Evolutionary conservation across 2,797 vertebrate genomes (phyloP).

Genomic region (Sebastes goodei): DNA sequence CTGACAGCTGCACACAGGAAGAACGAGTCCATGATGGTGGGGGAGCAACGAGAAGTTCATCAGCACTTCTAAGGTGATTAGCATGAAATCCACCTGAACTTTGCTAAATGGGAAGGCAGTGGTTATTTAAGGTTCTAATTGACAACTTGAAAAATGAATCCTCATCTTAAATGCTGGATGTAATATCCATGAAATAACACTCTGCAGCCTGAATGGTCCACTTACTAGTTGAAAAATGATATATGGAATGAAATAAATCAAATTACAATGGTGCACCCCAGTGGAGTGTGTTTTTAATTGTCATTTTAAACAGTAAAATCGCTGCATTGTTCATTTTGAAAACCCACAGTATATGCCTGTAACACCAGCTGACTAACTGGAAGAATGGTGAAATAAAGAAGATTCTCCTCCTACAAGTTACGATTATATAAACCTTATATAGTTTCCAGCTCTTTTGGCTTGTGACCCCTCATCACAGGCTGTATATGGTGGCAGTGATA

Average conservation of each 20-base stretch:
- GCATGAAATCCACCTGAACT: neutral
- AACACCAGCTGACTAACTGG: neutral
- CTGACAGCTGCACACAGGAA: neutral
- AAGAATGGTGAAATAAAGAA: neutral
- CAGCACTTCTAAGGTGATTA: neutral
- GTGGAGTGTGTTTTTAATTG: neutral
- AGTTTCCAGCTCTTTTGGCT: neutral
- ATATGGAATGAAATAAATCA: neutral
- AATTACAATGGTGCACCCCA: neutral
- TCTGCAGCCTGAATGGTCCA: neutral
- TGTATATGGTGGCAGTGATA: neutral
- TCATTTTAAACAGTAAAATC: conserved; percentile 7
- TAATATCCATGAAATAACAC: conserved; percentile 28
- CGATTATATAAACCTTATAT: neutral
- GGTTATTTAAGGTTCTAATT: neutral
- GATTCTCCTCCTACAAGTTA: neutral
- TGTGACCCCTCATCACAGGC: too few relatives aligned
- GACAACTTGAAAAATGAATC: neutral
- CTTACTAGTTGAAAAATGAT: neutral
- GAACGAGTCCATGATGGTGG: neutral
- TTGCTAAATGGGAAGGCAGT: neutral
- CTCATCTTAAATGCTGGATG: neutral
- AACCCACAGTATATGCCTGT: neutral
- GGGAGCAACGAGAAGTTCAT: neutral
- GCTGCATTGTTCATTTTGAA: neutral